These are phyloP conservation scores for Aleiodes sp. DNA, from an alignment of 1,140 invertebrate genomes.

Conservation along the genomic window DNA sequence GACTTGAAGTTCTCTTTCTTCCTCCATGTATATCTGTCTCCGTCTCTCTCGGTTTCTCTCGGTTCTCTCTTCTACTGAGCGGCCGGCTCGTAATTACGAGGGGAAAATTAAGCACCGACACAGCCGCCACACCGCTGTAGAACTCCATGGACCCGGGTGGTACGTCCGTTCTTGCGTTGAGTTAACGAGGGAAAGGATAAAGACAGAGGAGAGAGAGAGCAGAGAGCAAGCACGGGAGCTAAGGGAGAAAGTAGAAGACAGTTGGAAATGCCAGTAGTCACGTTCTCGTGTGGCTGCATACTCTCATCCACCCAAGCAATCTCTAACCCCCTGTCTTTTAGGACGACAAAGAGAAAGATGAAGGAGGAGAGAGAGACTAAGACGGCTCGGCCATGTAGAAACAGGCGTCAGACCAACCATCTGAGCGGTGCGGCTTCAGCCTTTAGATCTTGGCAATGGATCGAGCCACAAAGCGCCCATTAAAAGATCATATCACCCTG, in stretches of 20 bases:
- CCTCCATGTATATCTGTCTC: neutral
- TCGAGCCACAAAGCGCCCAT: slow-evolving; percentile 65
- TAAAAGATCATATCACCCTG: slow-evolving; percentile 66
- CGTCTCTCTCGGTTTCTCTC: neutral
- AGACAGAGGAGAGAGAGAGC: slow-evolving; percentile 41
- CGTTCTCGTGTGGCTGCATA: slow-evolving; percentile 24
- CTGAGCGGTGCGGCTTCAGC: slow-evolving; percentile 30
- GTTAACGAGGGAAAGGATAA: slow-evolving; percentile 50
- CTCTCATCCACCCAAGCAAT: neutral
- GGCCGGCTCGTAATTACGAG: slow-evolving; percentile 60
- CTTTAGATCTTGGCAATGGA: slow-evolving; percentile 63
- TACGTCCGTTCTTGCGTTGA: slow-evolving; percentile 55
- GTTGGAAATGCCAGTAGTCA: slow-evolving; percentile 33
- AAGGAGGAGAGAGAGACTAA: too few relatives aligned
- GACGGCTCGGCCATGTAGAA: slow-evolving; percentile 21
- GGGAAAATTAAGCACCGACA: slow-evolving; percentile 65
- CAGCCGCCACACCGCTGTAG: slow-evolving; percentile 54
- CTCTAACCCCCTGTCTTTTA: slow-evolving; percentile 10
- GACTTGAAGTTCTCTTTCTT: slow-evolving; percentile 18
- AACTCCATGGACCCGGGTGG: slow-evolving; percentile 44
- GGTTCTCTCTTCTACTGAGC: neutral
- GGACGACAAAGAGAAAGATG: slow-evolving; percentile 17
- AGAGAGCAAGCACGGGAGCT: slow-evolving; percentile 38
- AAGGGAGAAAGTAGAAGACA: slow-evolving; percentile 41
- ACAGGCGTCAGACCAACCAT: slow-evolving; percentile 24